A percentile compares a stretch with the other conserved stretches of the same genome.
These are phyloP conservation scores for Gallinago undulata DNA, from an alignment of 2,113 vertebrate genomes.

Conservation along the genomic window DNA sequence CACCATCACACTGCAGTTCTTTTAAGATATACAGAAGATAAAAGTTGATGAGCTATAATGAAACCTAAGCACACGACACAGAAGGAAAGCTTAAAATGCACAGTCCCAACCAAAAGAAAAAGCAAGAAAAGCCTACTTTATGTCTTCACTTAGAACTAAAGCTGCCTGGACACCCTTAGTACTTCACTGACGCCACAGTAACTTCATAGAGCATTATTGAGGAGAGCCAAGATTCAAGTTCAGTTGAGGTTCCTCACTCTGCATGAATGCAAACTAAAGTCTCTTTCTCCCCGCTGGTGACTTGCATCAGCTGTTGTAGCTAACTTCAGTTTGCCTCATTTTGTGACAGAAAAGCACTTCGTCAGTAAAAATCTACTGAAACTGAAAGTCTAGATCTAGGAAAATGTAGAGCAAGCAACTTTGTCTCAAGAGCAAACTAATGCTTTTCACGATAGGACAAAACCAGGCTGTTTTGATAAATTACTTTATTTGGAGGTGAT, in stretches of 20 bases:
- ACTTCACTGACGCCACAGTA: not conserved
- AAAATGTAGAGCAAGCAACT: not conserved
- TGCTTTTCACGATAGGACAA: not conserved
- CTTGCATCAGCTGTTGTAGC: fast-evolving
- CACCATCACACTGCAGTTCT: not conserved
- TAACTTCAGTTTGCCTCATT: not conserved
- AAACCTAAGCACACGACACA: not conserved
- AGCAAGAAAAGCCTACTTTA: not conserved
- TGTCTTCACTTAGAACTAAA: not conserved
- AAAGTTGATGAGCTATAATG: not conserved
- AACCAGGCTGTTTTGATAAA: conserved; percentile 34
- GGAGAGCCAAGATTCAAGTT: fast-evolving
- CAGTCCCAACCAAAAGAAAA: not conserved
- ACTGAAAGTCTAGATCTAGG: too few species aligned
- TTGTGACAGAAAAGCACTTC: not conserved
- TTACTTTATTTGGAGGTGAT: conserved; percentile 54
- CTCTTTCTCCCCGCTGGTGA: not conserved
- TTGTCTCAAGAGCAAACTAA: not conserved
- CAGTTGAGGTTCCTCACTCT: not conserved
- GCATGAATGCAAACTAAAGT: not conserved
- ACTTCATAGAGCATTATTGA: not conserved
- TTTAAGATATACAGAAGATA: not conserved
- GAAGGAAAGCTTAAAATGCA: not conserved
- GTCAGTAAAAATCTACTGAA: not conserved
- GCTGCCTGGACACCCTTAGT: too few species aligned